These are phyloP conservation scores for Coranthus polyacanthus DNA, from an alignment of 2,797 vertebrate genomes.

Conservation along the genomic window DNA sequence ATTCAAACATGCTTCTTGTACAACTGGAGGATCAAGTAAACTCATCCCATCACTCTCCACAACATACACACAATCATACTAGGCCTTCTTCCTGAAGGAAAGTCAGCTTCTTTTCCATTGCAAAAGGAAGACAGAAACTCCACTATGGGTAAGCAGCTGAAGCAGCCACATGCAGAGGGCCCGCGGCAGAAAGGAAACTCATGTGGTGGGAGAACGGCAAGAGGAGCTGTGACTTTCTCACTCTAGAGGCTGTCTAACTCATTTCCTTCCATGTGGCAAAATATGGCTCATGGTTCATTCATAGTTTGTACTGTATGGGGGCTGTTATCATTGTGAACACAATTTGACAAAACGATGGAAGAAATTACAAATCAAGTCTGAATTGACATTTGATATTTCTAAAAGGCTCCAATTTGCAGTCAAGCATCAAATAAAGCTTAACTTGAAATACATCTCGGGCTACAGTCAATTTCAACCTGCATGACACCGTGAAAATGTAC, in stretches of 20 bases:
- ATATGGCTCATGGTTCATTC: conserved; percentile 52
- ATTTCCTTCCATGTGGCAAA: conserved; percentile 65
- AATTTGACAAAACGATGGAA: conserved; percentile 12
- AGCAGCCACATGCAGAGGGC: conserved; percentile 41
- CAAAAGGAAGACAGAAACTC: conserved; percentile 59
- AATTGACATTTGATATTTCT: conserved; percentile 25
- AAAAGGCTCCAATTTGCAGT: neutral
- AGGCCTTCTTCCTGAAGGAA: conserved; percentile 38
- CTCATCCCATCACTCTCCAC: conserved; percentile 44
- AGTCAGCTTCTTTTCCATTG: conserved; percentile 64
- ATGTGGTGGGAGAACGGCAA: conserved; percentile 50
- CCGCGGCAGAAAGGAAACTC: conserved; percentile 65
- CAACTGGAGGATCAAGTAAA: conserved; percentile 50
- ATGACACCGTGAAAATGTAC: neutral
- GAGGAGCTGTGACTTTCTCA: conserved; percentile 66
- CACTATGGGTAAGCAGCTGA: conserved; percentile 37
- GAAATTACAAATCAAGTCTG: conserved; percentile 3
- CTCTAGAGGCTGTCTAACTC: conserved; percentile 46
- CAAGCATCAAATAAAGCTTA: conserved; percentile 25
- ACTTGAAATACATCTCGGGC: conserved; percentile 20
- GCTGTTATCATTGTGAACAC: conserved; percentile 33
- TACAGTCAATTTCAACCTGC: conserved; percentile 34
- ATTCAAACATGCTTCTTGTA: conserved; percentile 60
- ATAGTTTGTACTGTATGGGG: conserved; percentile 34
- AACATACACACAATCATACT: conserved; percentile 36